These are phyloP conservation scores for Muntiacus reevesi DNA, from an alignment of 2,113 vertebrate species.

Conservation along the genomic window DNA sequence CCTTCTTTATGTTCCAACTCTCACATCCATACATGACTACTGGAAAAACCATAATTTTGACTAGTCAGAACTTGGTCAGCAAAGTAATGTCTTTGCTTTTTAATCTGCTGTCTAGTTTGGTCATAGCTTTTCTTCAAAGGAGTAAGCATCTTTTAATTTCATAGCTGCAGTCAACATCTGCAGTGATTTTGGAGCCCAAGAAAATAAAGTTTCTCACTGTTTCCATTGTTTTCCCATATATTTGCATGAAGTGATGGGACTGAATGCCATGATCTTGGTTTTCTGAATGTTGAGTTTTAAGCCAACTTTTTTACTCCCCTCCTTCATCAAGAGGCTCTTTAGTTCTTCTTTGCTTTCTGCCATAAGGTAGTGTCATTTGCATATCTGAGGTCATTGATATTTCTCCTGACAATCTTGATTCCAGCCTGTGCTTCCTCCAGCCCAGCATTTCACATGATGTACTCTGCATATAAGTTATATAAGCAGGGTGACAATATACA, in stretches of 20 bases:
- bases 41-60: not conserved
- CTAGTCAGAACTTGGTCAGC: not conserved
- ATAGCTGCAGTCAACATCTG: not conserved
- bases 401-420: not conserved
- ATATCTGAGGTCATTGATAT: not conserved
- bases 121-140: not conserved
- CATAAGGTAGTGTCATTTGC: not conserved
- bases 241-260: not conserved
- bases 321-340: not conserved
- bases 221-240: not conserved
- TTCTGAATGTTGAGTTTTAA: not conserved
- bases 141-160: not conserved
- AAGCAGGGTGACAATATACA: not conserved
- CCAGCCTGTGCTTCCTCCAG: not conserved
- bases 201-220: not conserved
- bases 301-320: not conserved
- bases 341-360: not conserved
- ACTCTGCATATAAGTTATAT: not conserved
- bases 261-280: not conserved
- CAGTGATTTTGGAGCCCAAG: not conserved
- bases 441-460: not conserved
- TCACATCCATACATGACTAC: not conserved
- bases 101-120: not conserved
- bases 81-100: not conserved
- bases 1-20: not conserved